Conservation (phyloP, 2,888 invertebrate species). For the Anaspis maculata region DNA sequence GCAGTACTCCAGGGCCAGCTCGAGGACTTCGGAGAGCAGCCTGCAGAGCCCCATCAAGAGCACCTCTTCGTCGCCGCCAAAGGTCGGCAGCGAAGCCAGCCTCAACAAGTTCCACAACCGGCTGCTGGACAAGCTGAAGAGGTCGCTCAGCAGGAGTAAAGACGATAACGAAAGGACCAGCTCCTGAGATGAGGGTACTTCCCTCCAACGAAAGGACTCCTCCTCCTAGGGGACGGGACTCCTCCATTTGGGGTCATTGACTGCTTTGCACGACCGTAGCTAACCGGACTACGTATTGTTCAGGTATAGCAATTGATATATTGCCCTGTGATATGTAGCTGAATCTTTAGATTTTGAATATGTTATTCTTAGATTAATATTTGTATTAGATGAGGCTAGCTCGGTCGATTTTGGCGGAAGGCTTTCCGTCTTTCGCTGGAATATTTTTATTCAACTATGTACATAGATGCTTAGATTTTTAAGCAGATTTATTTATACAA, state of each 20-base stretch:
- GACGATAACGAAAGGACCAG: constrained; percentile 45
- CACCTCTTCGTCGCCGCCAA: constrained; percentile 57
- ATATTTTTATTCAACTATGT: not conserved
- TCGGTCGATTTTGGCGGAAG: constrained; percentile 17
- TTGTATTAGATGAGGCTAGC: constrained; percentile 13
- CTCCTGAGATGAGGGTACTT: constrained; percentile 43
- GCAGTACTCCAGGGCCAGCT: constrained; percentile 51
- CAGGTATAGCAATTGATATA: constrained; percentile 29
- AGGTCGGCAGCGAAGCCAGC: constrained; percentile 50
- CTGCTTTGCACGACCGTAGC: constrained; percentile 21
- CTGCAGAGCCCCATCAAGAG: constrained; percentile 60
- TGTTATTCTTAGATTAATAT: constrained; percentile 2
- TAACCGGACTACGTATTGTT: constrained; percentile 23
- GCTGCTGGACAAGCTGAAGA: constrained; percentile 69
- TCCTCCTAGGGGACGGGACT: constrained; percentile 21
- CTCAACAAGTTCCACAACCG: constrained; percentile 74
- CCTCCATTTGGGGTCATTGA: constrained; percentile 1
- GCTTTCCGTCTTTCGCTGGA: constrained; percentile 3
- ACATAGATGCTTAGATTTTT: constrained; percentile 9
- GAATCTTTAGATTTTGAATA: constrained; percentile 15
- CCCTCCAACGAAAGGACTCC: constrained; percentile 17
- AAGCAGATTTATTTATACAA: constrained; percentile 13
- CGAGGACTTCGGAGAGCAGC: constrained; percentile 54
- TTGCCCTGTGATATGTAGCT: constrained; percentile 31
- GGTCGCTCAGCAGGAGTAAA: constrained; percentile 56